phyloP scores from a whole-genome alignment of 2,888 invertebrate genomes.

The Chrysopilus asiliformis region DNA sequence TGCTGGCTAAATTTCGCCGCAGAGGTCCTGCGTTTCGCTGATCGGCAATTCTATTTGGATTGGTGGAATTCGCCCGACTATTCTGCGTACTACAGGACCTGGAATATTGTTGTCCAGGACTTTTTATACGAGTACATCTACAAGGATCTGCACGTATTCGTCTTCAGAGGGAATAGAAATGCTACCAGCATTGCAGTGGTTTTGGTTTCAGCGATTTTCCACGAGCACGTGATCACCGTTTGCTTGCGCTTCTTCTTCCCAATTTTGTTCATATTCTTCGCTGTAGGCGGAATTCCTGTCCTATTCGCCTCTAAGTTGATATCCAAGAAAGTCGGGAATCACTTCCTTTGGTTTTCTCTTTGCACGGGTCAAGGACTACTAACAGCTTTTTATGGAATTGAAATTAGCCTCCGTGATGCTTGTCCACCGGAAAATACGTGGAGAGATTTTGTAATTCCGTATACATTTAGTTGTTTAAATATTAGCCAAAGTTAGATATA shows the following conservation, averaged over 20 bases:
- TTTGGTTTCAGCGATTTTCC: constrained; percentile 63
- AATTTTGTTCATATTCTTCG: constrained; percentile 60
- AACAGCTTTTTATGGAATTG: constrained; percentile 58
- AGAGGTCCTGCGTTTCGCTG: constrained; percentile 69
- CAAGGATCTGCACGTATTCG: constrained; percentile 44
- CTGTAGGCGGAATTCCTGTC: constrained; percentile 47
- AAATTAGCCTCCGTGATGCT: constrained; percentile 68
- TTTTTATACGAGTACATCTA: constrained; percentile 81
- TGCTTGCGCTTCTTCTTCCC: constrained; percentile 78
- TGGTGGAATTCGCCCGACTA: constrained; percentile 81
- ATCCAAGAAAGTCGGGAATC: constrained; percentile 44
- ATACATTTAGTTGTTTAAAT: too few relatives aligned
- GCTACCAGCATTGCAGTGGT: constrained; percentile 49
- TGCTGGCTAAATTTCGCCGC: constrained; percentile 82
- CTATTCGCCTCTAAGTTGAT: constrained; percentile 36
- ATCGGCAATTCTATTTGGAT: constrained; percentile 66
- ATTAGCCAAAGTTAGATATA: too few relatives aligned
- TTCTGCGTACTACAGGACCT: constrained; percentile 65
- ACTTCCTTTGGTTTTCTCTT: constrained; percentile 64
- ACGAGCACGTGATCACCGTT: constrained; percentile 66
- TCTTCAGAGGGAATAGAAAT: constrained; percentile 29
- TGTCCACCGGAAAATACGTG: constrained; percentile 30
- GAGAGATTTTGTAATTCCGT: too few relatives aligned
- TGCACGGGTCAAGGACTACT: constrained; percentile 53
- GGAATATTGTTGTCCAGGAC: constrained; percentile 83